These are phyloP conservation scores for Malurus elegans DNA, from an alignment of 2,113 vertebrate species.

Conservation along the genomic window DNA sequence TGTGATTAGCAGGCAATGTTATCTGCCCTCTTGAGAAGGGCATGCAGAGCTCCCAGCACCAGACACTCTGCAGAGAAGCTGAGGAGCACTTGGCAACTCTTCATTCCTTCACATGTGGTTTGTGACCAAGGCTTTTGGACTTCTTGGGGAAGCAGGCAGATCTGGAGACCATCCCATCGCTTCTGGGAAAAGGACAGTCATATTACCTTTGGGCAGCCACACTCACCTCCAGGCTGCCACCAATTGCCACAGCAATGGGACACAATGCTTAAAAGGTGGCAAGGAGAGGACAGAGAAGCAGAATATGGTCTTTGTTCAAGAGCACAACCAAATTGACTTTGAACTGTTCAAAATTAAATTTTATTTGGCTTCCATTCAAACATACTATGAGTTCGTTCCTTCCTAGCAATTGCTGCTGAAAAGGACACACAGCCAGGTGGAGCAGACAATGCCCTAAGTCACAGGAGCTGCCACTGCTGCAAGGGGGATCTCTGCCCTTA, in stretches of 20 bases:
- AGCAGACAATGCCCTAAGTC: background rate
- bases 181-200: background rate
- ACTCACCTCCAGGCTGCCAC: background rate
- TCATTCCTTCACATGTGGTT: background rate
- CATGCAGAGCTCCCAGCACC: background rate
- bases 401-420: background rate
- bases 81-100: background rate
- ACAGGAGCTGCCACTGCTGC: background rate
- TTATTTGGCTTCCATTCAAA: background rate
- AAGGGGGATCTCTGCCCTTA: background rate
- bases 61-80: fast-evolving
- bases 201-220: background rate
- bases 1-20: background rate
- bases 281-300: background rate
- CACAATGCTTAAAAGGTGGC: background rate
- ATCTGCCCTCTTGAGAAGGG: background rate
- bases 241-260: background rate
- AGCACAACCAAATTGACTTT: background rate
- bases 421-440: background rate
- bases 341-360: background rate
- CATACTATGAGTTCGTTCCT: background rate
- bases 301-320: background rate
- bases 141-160: background rate
- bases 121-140: background rate
- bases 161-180: background rate